Conservation (phyloP, 2,888 invertebrate species). For the Hypselothyrea guttata region DNA sequence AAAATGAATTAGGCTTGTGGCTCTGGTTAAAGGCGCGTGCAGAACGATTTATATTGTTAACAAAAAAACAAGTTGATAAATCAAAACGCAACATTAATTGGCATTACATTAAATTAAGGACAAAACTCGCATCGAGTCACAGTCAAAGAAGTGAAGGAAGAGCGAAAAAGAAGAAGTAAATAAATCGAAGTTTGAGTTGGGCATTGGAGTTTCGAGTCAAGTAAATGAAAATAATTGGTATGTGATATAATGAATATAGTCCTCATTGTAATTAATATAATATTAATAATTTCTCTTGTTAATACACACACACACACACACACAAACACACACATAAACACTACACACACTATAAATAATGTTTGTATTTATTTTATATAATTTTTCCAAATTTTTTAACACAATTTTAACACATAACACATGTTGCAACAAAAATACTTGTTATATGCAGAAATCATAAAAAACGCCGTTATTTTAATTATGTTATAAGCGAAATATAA, state of each 20-base stretch:
- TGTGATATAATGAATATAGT: slow-evolving; percentile 83
- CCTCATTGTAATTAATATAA: slow-evolving; percentile 79
- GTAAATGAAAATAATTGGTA: slow-evolving; percentile 80
- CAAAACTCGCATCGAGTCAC: slow-evolving; percentile 57
- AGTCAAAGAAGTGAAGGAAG: slow-evolving; percentile 53
- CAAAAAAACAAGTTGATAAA: neutral
- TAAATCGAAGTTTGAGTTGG: neutral
- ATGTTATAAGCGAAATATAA: slow-evolving; percentile 24
- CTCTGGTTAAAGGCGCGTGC: slow-evolving; percentile 52
- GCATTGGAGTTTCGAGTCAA: slow-evolving; percentile 35
- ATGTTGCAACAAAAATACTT: slow-evolving; percentile 42
- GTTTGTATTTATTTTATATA: slow-evolving; percentile 49
- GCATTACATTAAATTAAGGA: slow-evolving; percentile 32
- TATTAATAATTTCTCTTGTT: slow-evolving; percentile 64
- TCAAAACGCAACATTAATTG: slow-evolving; percentile 2
- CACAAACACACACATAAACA: slow-evolving; percentile 12
- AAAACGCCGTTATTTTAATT: slow-evolving; percentile 34
- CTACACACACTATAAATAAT: slow-evolving; percentile 39
- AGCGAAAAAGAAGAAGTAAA: slow-evolving; percentile 13
- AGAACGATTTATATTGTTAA: slow-evolving; percentile 29
- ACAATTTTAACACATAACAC: slow-evolving; percentile 35
- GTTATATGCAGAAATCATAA: slow-evolving; percentile 39
- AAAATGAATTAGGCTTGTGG: slow-evolving; percentile 53
- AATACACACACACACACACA: slow-evolving; percentile 37
- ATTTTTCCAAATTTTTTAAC: slow-evolving; percentile 58